phyloP scores from a whole-genome alignment of 2,797 vertebrate species.

The Odontamblyopus lacepedii region DNA sequence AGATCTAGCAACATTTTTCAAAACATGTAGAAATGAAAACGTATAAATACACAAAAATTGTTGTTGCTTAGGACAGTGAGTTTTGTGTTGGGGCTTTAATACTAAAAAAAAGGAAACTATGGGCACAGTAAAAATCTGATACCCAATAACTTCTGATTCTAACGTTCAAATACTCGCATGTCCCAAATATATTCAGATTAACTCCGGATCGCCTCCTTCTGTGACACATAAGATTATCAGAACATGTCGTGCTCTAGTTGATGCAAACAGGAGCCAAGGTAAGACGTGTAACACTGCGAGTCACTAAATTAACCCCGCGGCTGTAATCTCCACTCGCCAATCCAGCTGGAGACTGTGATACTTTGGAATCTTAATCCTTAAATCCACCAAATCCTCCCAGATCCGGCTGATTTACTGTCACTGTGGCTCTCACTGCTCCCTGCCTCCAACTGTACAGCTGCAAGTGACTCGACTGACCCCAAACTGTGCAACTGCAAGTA shows the following conservation, averaged over 20 bases:
- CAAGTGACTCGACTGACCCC: not conserved
- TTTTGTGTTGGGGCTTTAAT: too few relatives aligned
- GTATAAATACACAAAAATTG: too few relatives aligned
- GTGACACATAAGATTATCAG: not conserved
- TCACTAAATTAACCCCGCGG: not conserved
- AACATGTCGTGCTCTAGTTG: not conserved
- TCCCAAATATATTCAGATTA: not conserved
- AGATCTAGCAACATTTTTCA: too few relatives aligned
- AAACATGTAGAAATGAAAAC: too few relatives aligned
- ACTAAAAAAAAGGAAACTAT: too few relatives aligned
- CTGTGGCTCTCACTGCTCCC: not conserved
- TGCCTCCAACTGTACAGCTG: not conserved
- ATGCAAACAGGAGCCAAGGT: not conserved
- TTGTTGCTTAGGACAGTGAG: too few relatives aligned
- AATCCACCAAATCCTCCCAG: constrained; percentile 7
- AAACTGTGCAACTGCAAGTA: not conserved
- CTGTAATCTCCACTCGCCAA: constrained; percentile 3
- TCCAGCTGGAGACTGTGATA: not conserved
- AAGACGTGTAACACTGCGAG: not conserved
- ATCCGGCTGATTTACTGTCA: constrained; percentile 11
- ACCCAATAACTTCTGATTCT: not conserved
- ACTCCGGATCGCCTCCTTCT: not conserved
- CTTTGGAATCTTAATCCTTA: constrained; percentile 8
- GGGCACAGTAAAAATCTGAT: too few relatives aligned
- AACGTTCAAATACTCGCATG: not conserved